These are phyloP conservation scores for Patella vulgata DNA, from an alignment of 1,140 invertebrate species.

Conservation along the genomic window DNA sequence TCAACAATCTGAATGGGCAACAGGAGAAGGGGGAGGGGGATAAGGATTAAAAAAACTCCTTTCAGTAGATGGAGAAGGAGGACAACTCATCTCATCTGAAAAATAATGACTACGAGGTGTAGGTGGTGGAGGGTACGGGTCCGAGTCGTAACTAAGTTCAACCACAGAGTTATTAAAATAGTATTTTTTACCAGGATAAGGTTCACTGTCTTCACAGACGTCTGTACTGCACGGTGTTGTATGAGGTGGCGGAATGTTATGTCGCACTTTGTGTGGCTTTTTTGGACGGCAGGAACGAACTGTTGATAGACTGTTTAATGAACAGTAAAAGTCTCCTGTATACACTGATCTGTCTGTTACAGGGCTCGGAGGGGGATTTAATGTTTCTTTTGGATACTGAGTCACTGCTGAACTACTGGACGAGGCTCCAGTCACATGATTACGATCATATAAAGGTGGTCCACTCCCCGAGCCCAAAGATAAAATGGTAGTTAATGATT, in stretches of 20 bases:
- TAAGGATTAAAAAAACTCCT: conserved; percentile 75
- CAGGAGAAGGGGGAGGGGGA: conserved; percentile 77
- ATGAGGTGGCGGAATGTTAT: conserved; percentile 87
- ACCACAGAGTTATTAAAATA: conserved; percentile 50
- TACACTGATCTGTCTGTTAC: conserved; percentile 73
- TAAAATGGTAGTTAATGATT: conserved; percentile 45
- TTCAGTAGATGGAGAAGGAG: conserved; percentile 80
- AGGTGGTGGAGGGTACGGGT: conserved; percentile 83
- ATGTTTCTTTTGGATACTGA: conserved; percentile 80
- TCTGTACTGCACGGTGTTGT: conserved; percentile 95
- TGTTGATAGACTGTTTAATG: conserved; percentile 59
- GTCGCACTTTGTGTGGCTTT: conserved; percentile 75
- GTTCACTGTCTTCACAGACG: conserved; percentile 82
- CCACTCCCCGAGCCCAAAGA: conserved; percentile 48
- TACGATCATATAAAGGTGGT: conserved; percentile 74
- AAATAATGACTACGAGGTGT: conserved; percentile 75
- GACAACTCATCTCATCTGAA: conserved; percentile 78
- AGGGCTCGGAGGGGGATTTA: conserved; percentile 91
- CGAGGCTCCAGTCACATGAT: conserved; percentile 81
- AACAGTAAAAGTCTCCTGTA: conserved; percentile 52
- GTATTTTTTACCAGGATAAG: conserved; percentile 53
- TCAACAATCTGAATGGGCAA: conserved; percentile 62
- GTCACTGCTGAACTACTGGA: conserved; percentile 76
- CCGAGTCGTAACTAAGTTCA: conserved; percentile 74
- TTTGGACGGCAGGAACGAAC: conserved; percentile 50